Percentiles rank a stretch among this genome's conserved stretches.
Conservation (phyloP, 2,888 invertebrate species). For the Hirtodrosophila alboralis region DNA sequence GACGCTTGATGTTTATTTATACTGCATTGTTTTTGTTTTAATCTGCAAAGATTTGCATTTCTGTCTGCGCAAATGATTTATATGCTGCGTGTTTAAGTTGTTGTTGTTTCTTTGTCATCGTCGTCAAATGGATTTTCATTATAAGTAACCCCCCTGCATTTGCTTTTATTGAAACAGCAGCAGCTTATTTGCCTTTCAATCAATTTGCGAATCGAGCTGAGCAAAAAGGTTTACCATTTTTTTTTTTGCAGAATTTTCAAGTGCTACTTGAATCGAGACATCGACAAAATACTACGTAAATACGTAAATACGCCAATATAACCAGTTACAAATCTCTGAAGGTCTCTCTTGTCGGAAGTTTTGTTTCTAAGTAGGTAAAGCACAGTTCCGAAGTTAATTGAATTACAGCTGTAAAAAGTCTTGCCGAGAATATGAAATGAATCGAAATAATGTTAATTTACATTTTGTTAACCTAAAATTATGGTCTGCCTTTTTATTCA, state of each 20-base stretch:
- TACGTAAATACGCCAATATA: slow-evolving; percentile 23
- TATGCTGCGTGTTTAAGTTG: slow-evolving; percentile 31
- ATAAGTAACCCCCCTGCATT: slow-evolving; percentile 18
- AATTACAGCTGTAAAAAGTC: slow-evolving; percentile 25
- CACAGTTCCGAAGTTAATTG: slow-evolving; percentile 14
- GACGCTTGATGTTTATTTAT: slow-evolving; percentile 44
- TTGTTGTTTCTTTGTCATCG: slow-evolving; percentile 42
- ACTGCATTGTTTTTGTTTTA: slow-evolving; percentile 66
- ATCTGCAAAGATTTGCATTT: slow-evolving; percentile 76
- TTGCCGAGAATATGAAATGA: background rate
- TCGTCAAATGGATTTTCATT: slow-evolving; percentile 63
- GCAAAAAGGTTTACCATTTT: slow-evolving; percentile 42
- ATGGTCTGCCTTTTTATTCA: no score
- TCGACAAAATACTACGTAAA: slow-evolving; percentile 8
- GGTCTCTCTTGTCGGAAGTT: slow-evolving; percentile 55
- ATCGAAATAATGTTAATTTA: no score
- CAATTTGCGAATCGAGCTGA: slow-evolving; percentile 37
- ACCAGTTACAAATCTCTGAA: slow-evolving; percentile 55
- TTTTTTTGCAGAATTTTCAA: slow-evolving; percentile 47
- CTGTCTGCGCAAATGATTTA: slow-evolving; percentile 73
- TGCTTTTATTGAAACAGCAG: slow-evolving; percentile 59
- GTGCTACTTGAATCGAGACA: slow-evolving; percentile 36
- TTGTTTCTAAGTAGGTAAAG: slow-evolving; percentile 19
- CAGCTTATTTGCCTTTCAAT: slow-evolving; percentile 76
- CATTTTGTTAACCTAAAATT: no score